A percentile compares a stretch with the other conserved stretches of the same genome.
These are phyloP conservation scores for Styela plicata DNA, from an alignment of 23 tunicate genomes.

Conservation along the genomic window DNA sequence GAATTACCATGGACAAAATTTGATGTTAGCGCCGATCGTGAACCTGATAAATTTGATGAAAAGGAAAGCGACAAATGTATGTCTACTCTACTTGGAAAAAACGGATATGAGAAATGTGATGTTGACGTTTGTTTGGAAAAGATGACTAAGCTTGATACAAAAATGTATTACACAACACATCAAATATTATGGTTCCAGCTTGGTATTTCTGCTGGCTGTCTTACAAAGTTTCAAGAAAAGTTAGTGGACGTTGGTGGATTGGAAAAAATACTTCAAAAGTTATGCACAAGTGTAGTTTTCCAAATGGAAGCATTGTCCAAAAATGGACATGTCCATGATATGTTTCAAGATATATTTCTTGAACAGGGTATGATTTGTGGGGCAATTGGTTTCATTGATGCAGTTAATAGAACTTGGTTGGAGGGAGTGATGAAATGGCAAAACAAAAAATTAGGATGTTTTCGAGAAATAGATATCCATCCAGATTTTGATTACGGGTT, in stretches of 20 bases:
- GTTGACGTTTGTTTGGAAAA: slow-evolving; percentile 39
- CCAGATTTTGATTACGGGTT: not conserved
- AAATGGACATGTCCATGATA: slow-evolving; percentile 16
- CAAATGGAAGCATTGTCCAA: slow-evolving; percentile 60
- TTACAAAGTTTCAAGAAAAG: slow-evolving; percentile 23
- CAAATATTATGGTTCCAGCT: slow-evolving; percentile 54
- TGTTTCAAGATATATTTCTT: slow-evolving; percentile 45
- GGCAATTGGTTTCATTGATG: slow-evolving; percentile 53
- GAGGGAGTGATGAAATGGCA: slow-evolving; percentile 53
- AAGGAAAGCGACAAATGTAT: slow-evolving; percentile 49
- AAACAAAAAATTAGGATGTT: slow-evolving; percentile 45
- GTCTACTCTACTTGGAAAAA: slow-evolving; percentile 23
- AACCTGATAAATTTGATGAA: slow-evolving; percentile 22
- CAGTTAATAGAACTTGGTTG: slow-evolving; percentile 42
- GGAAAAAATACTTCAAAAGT: slow-evolving; percentile 28
- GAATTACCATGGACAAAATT: slow-evolving; percentile 15
- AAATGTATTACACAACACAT: slow-evolving; percentile 48
- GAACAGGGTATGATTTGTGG: slow-evolving; percentile 79
- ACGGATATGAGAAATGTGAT: slow-evolving; percentile 18
- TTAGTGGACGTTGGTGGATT: slow-evolving; percentile 30
- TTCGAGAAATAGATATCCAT: not conserved
- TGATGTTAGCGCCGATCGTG: not conserved
- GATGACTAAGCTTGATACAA: slow-evolving; percentile 37
- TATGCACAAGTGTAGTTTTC: slow-evolving; percentile 42
- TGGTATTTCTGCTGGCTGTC: slow-evolving; percentile 48